Base-by-base conservation (phyloP, 2,113 vertebrate species). In the Plecotus auritus region DNA sequence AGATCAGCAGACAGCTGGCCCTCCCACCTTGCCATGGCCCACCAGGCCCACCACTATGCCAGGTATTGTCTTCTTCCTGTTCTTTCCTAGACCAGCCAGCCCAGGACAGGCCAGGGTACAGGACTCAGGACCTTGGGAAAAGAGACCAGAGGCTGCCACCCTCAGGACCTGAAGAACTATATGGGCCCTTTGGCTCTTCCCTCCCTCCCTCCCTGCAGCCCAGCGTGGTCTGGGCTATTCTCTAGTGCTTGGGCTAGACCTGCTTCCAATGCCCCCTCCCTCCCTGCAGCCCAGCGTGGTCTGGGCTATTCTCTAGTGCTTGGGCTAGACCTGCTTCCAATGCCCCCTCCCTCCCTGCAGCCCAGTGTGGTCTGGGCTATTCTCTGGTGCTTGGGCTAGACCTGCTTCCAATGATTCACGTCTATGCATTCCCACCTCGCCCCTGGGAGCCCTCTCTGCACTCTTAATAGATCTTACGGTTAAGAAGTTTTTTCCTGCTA, bases 401-500 rank as follows among this genome's bases (percentile, higher is more conserved):
- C 94, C 91, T 95, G 78, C 96, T 97, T 97, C 61, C 91, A 97
- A 72, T 96, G 95, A 97, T 96, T 97, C 97, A 97, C 49, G 2
- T 96, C 96, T 95, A 32, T 93, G 92, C 84, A 94, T 94, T 95
- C 95, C 96, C 95, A 95, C 93, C 67, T 97, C 28, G 1, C 97
- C 94, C 93, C 97, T 95, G 97, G 97, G 97, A 97, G 97, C 86
- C 84, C 91, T 91, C 83, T 95, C 96, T 96, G 94, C 80, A 80
- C 94, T 97, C 97, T 97, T 97, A 97, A 97, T 97, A 97, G 97
- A 97, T 97, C 97, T 97, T 96, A 96, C 1, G 74, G 96, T 97
- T 97, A 97, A 97, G 97, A 97, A 97, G 97, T 97, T 97, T 97
- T 97, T 97, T 97, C 97, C 95, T 97, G 95, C 96, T 96, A 94